A percentile compares a stretch with the other conserved stretches of the same genome.
phyloP scores from a whole-genome alignment of 2,797 vertebrate species.

The Catostomus latipinnis region DNA sequence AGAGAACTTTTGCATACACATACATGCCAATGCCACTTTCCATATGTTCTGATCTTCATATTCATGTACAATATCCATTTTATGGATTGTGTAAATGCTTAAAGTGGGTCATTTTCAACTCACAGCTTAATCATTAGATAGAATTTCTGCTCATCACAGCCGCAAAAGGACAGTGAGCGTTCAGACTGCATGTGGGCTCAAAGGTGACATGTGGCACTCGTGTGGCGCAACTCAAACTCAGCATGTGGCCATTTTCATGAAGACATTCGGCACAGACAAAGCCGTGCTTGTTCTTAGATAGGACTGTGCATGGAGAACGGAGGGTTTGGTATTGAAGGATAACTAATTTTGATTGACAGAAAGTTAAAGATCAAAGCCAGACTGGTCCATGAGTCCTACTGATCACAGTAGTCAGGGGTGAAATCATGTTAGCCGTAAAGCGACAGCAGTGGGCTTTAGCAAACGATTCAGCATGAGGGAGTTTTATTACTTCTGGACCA shows the following conservation, averaged over 20 bases:
- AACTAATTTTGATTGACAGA: constrained; percentile 85
- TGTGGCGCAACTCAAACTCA: constrained; percentile 54
- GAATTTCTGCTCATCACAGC: constrained; percentile 15
- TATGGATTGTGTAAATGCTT: no score
- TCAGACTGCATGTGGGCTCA: background rate
- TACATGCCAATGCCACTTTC: no score
- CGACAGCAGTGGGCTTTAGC: constrained; percentile 50
- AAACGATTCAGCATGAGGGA: constrained; percentile 63
- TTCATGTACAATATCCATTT: no score
- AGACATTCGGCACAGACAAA: constrained; percentile 58
- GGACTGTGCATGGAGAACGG: constrained; percentile 44
- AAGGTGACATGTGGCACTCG: constrained; percentile 52
- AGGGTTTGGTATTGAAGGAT: constrained; percentile 67
- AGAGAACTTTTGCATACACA: no score
- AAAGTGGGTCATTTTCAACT: background rate
- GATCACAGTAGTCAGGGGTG: constrained; percentile 62
- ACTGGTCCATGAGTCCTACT: constrained; percentile 74
- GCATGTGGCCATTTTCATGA: constrained; percentile 55
- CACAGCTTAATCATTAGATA: constrained; percentile 36
- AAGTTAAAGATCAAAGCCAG: constrained; percentile 81
- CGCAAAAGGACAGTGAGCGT: constrained; percentile 25
- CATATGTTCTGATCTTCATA: no score
- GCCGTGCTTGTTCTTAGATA: constrained; percentile 57
- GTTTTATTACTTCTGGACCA: constrained; percentile 78
- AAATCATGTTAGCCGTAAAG: constrained; percentile 63